Percentiles rank a stretch among this genome's conserved stretches.
Conservation (phyloP, 2,797 vertebrate species). For the Threskiornis aethiopicus region DNA sequence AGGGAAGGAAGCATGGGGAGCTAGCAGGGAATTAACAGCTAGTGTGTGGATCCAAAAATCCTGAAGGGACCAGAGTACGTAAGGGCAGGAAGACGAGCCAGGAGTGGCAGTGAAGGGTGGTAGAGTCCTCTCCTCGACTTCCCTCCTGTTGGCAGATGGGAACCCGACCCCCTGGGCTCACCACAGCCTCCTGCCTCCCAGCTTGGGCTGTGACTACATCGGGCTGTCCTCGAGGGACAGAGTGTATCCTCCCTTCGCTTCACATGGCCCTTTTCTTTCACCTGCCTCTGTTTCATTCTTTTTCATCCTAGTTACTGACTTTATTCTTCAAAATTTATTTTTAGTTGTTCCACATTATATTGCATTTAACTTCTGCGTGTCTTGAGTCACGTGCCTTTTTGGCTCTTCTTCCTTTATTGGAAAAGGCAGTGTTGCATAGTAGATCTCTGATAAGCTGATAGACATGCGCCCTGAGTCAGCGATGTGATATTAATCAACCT, state of each 20-base stretch:
- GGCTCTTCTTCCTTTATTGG: not conserved
- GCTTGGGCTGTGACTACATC: no score
- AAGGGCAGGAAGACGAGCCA: not conserved
- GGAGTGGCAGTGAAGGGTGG: not conserved
- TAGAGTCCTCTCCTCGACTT: not conserved
- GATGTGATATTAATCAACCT: not conserved
- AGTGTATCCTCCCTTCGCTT: not conserved
- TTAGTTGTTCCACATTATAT: not conserved
- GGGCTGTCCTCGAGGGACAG: accelerated
- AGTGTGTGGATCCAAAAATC: not conserved
- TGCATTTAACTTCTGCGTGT: not conserved
- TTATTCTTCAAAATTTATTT: not conserved
- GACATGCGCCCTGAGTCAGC: not conserved
- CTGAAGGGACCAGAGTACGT: not conserved
- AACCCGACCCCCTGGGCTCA: not conserved
- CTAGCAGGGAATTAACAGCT: not conserved
- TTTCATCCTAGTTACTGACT: not conserved
- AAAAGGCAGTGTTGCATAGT: not conserved
- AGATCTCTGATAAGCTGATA: not conserved
- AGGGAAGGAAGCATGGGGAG: not conserved
- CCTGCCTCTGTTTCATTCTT: not conserved
- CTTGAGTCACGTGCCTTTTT: not conserved
- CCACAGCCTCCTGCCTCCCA: not conserved
- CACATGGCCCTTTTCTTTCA: not conserved
- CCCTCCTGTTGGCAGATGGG: accelerated